Evolutionary conservation across 2,888 invertebrate genomes (phyloP), one percentile per base, ranked within the genome.

Genomic region (Germaria angustata): DNA sequence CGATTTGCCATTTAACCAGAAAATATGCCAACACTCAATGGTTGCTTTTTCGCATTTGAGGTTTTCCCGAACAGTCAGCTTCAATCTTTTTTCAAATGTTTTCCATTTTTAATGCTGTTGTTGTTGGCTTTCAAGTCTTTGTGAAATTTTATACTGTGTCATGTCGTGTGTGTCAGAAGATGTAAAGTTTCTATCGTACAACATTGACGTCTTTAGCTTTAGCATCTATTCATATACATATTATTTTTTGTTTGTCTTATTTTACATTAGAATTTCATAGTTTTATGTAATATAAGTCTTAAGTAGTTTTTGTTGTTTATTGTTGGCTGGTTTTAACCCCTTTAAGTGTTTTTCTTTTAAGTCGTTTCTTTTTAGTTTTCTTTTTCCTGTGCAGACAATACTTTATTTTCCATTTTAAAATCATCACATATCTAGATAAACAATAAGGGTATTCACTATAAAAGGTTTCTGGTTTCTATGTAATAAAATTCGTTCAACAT

Each of bases 201-300:
- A 51, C 59, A 59, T 76, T 32, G 53, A 63, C 53, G 63, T 73
- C 63, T 75, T 73, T 53, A 51, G 59, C 17, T 61, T 17, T 73
- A 44, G 53, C 24, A 41, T 73, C 57, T 41, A 59, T 59, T 59
- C 39, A 22, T 75, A 28, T 32, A 7, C 53, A 41, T 59, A 57
- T 57, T 66, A 8, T 66, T 46, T 28, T 20, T 32, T 17, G 13
- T 55, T 53, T 41, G 22, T 61, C 8, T 0, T 51, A 5, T 44
- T 80, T 53, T 59, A 39, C 57, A 84, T 84, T 84, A 79, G 71
- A 82, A 79, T 84, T 80, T 83, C 77, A 80, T 80, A 77, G 75
- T 77, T 80, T 72, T 69, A 73, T 80, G 72, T 80, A 77, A 84
- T 80, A 83, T 68, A 80, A 83, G 77, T 83, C 80, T 73, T 76